phyloP scores from a whole-genome alignment of 1,140 invertebrate genomes.

The Monomorium pharaonis region DNA sequence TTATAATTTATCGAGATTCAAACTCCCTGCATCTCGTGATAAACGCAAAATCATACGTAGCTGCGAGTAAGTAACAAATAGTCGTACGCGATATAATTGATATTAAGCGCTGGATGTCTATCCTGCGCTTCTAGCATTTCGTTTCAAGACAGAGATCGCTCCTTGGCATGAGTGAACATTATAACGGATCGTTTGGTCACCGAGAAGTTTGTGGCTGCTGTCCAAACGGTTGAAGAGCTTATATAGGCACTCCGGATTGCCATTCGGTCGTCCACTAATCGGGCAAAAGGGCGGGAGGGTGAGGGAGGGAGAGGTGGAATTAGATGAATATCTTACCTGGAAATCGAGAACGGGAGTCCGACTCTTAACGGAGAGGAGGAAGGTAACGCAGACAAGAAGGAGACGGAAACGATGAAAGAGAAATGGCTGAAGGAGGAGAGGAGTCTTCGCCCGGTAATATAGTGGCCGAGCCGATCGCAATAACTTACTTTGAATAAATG shows the following conservation, averaged over 20 bases:
- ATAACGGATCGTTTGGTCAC: conserved; percentile 65
- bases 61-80: conserved; percentile 16
- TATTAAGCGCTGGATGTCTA: conserved; percentile 11
- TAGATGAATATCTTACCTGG: conserved; percentile 77
- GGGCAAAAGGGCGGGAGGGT: too few species aligned
- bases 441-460: conserved; percentile 72
- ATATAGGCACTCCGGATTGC: conserved; percentile 67
- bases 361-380: conserved; percentile 44
- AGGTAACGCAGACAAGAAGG: conserved; percentile 4
- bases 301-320: too few species aligned
- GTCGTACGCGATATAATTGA: conserved; percentile 35
- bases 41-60: neutral
- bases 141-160: neutral
- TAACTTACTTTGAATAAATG: conserved; percentile 79
- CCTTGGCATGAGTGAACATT: conserved; percentile 21
- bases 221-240: conserved; percentile 72
- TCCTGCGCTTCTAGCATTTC: neutral
- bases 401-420: conserved; percentile 70
- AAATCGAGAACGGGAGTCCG: conserved; percentile 68
- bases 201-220: conserved; percentile 73
- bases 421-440: conserved; percentile 70
- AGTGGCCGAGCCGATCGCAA: conserved; percentile 74
- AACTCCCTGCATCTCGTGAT: neutral
- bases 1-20: neutral
- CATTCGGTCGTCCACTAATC: conserved; percentile 72